Conservation (phyloP, 2,113 vertebrate species). For the Mungos mungo region DNA sequence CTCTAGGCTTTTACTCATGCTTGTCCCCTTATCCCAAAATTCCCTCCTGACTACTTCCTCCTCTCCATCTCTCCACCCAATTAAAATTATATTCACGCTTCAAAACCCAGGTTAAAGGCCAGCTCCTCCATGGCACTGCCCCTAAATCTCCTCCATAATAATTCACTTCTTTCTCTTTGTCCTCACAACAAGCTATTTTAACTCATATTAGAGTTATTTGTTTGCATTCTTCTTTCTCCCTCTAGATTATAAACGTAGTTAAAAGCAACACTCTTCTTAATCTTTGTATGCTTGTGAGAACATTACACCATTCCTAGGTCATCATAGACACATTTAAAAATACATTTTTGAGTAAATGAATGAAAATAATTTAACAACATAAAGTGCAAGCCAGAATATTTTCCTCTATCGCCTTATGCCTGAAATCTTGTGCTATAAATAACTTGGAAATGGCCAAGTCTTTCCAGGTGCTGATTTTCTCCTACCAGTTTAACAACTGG, state of each 20-base stretch:
- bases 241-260: conserved; percentile 32
- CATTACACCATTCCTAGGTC: background rate
- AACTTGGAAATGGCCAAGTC: background rate
- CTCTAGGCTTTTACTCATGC: background rate
- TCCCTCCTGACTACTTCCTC: background rate
- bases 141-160: background rate
- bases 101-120: conserved; percentile 11
- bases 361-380: background rate
- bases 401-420: background rate
- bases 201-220: background rate
- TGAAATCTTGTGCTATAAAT: background rate
- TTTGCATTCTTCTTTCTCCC: background rate
- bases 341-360: conserved; percentile 7
- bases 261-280: background rate
- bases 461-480: background rate
- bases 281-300: background rate
- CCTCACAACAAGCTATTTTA: background rate
- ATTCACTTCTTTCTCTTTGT: background rate
- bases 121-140: background rate
- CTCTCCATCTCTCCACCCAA: background rate
- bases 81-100: conserved; percentile 34
- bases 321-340: background rate
- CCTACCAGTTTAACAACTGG: background rate
- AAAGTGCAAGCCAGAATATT: background rate
- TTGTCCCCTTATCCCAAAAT: background rate